A percentile compares a stretch with the other conserved stretches of the same genome.
phyloP scores from a whole-genome alignment of 2,888 invertebrate genomes.

The Artemia sinica region DNA sequence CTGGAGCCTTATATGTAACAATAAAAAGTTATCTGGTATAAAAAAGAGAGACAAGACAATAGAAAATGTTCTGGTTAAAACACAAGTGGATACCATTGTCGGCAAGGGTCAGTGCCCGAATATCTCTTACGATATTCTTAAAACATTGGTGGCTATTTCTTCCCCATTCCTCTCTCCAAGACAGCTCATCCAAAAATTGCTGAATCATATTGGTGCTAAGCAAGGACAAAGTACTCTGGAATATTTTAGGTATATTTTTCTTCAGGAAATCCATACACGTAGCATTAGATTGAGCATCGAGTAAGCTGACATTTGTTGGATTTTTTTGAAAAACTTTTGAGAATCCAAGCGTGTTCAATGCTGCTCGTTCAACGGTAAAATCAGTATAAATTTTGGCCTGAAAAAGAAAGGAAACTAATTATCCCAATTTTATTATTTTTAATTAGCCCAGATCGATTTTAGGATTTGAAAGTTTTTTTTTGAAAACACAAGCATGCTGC shows the following conservation, averaged over 20 bases:
- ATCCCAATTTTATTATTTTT: not conserved
- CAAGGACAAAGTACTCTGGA: conserved; percentile 65
- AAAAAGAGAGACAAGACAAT: too few species aligned
- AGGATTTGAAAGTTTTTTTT: not conserved
- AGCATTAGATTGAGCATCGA: conserved; percentile 40
- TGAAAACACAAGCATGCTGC: not conserved
- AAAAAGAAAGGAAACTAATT: not conserved
- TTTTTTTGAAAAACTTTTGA: conserved; percentile 48
- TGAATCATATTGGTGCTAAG: conserved; percentile 70
- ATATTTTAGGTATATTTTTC: conserved; percentile 71
- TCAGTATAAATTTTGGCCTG: conserved; percentile 61
- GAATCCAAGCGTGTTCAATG: conserved; percentile 59
- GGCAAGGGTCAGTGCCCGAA: conserved; percentile 56
- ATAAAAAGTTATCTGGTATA: too few species aligned
- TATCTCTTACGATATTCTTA: conserved; percentile 57
- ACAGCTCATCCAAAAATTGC: conserved; percentile 70
- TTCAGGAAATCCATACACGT: conserved; percentile 73
- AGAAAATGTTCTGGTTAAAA: too few species aligned
- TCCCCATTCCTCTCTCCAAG: conserved; percentile 74
- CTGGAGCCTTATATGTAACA: too few species aligned
- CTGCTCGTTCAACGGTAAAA: conserved; percentile 48
- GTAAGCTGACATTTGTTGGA: not conserved
- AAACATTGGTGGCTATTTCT: conserved; percentile 57
- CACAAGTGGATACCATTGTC: conserved; percentile 33
- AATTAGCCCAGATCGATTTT: not conserved